Evolutionary conservation across 2,113 vertebrate genomes (phyloP), one percentile per base, ranked within the genome.

Genomic region (Cynocephalus volans): DNA sequence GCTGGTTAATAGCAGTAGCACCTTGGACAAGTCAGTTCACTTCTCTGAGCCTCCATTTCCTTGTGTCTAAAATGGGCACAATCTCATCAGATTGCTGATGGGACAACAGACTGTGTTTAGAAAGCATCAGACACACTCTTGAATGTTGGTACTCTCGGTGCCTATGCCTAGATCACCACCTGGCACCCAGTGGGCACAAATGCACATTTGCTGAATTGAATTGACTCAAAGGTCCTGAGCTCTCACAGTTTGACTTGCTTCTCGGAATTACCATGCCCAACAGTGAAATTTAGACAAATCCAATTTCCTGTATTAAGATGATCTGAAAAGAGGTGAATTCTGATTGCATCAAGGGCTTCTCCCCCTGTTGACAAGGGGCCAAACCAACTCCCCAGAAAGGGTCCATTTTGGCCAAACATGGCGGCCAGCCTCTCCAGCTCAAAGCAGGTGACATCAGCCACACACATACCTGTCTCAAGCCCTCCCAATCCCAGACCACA

Each of bases 401-500:
- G 17, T 11, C 62, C 14, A 0, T 33, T 88, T 75, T 10, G 36
- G 75, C 41, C 81, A 62, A 81, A 50, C 69, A 24, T 13, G 84
- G n/a, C 8, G 0, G 41, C 48, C 28, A 54, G 23, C 24, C 64
- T 69, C 80, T 64, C 50, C 23, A 3, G 19, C 60, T 70, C 6
- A 0, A 79, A 89, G 62, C n/a, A 8, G 52, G 82, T 36, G 45
- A 21, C 36, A 80, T 64, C n/a, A 0, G 1, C 48, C 41, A 33
- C 45, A 26, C 82, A 75, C 1, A 0, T 50, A 58, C 84, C 75
- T 70, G 50, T 64, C 82, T 94, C 79, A 62, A 88, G 76, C 77
- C 64, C 81, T 95, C 75, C 88, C 72, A 45, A 48, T 81, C 79
- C 70, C 94, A 89, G 88, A 91, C 84, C 85, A 73, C 65, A 36